Evolutionary conservation across 2,797 vertebrate species (phyloP), one percentile per base, ranked within the genome.

Genomic region (Poeciliopsis infans): DNA sequence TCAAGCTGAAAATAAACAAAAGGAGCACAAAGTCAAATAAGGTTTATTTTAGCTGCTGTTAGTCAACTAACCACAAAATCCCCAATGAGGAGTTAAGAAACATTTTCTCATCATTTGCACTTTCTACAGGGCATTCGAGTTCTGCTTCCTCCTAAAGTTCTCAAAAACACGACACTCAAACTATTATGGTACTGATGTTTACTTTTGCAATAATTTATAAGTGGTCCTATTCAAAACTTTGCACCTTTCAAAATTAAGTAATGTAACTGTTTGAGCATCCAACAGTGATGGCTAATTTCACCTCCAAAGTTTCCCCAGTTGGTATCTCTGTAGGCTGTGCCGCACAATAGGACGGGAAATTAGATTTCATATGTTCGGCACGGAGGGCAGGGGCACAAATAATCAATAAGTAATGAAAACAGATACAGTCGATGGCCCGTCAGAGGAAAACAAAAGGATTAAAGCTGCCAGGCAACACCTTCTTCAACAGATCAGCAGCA

Each of bases 391-490:
- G 53, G 7, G 84, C 85, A 55, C 79, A 77, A 78, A 72, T 81
- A 81, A 89, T 90, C 83, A 59, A 90, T 90, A 61, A 16, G 78
- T 47, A 11, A 80, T 51, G 85, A 83, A 79, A 88, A 86, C 66
- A 79, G 80, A 88, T 78, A 55, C 66, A 31, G 64, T 7, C 73
- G 74, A 83, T 78, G 33, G 78, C 49, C 75, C 47, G 81, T 87
- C 80, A 81, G 45, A 76, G 86, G 85, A 82, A 86, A 89, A 87
- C 88, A 83, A 86, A 91, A 73, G 86, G 83, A 89, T 89, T 84
- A 92, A 85, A 13, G 74, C 73, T 59, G 75, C 68, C 1, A 81
- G 83, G 71, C 76, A 6, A 39, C 59, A 61, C 61, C 81, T 86
- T 74, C 74, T 80, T 79, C 75, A 84, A 74, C 85, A 82, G 85